Evolutionary conservation across 2,797 vertebrate species (phyloP).

Genomic region (Telmatherina bonti): DNA sequence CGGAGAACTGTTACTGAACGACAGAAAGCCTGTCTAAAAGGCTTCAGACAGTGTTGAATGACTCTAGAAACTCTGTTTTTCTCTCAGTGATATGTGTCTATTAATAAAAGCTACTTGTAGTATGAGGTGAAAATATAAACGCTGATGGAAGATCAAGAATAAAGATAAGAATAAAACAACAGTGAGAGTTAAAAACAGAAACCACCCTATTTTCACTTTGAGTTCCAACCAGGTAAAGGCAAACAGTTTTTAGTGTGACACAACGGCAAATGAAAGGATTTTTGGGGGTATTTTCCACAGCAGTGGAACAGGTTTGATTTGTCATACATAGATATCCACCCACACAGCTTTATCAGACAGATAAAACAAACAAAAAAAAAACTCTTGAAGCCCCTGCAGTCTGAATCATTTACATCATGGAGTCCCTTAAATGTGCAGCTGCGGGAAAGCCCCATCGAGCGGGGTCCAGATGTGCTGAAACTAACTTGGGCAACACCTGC

Average conservation of each 20-base stretch:
- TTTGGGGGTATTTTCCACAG: conserved; percentile 77
- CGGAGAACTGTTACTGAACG: too few relatives aligned
- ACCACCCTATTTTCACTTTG: conserved; percentile 23
- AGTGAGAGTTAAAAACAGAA: not conserved
- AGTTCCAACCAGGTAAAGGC: conserved; percentile 46
- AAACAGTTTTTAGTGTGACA: conserved; percentile 52
- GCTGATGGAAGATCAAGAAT: conserved; percentile 1
- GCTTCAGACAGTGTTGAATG: too few relatives aligned
- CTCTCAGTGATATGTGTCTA: too few relatives aligned
- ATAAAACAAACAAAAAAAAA: conserved; percentile 29
- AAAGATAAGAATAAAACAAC: conserved; percentile 28
- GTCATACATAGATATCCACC: conserved; percentile 56
- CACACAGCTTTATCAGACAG: conserved; percentile 39
- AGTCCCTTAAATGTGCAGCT: conserved; percentile 19
- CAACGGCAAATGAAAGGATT: conserved; percentile 49
- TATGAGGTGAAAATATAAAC: conserved; percentile 14
- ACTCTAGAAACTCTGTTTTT: too few relatives aligned
- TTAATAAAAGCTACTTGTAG: too few relatives aligned
- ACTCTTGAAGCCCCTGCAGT: conserved; percentile 71
- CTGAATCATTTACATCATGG: conserved; percentile 64
- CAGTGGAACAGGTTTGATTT: conserved; percentile 47
- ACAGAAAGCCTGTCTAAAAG: too few relatives aligned
- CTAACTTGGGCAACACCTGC: conserved; percentile 57
- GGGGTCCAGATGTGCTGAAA: conserved; percentile 46
- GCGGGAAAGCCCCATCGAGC: conserved; percentile 60